phyloP scores from a whole-genome alignment of 2,797 vertebrate species.

The Rhinoraja longicauda region DNA sequence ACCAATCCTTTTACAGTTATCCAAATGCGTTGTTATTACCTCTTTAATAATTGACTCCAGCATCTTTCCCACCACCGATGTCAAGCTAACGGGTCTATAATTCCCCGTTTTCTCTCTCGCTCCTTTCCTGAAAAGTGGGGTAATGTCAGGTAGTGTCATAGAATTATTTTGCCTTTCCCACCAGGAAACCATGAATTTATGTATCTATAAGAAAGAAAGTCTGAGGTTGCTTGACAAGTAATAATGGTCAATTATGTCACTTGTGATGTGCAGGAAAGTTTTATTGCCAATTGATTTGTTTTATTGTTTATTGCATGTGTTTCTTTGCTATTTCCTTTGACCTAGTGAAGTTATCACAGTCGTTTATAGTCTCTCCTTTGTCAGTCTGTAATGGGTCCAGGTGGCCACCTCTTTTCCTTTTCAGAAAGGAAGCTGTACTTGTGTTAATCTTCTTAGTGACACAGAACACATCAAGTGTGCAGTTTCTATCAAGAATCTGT shows the following conservation, averaged over 20 bases:
- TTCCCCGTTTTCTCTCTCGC: no score
- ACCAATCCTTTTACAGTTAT: no score
- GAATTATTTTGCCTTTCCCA: neutral
- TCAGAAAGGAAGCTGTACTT: conserved; percentile 41
- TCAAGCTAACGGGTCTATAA: no score
- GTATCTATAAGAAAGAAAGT: neutral
- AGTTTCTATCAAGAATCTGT: conserved; percentile 42
- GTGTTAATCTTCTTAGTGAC: conserved; percentile 50
- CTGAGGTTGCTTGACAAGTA: neutral
- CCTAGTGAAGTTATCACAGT: conserved; percentile 33
- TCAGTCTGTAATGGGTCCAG: conserved; percentile 39
- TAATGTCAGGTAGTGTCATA: neutral
- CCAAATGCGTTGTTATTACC: no score
- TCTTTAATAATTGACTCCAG: no score
- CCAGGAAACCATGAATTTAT: neutral
- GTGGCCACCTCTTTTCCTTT: conserved; percentile 38
- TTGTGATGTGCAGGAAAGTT: neutral
- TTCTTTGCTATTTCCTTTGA: conserved; percentile 20
- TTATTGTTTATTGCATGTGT: neutral
- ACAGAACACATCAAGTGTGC: conserved; percentile 40
- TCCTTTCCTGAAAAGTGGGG: no score
- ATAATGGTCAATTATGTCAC: neutral
- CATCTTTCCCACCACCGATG: no score
- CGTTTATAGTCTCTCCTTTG: conserved; percentile 40
- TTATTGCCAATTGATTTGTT: neutral